These are phyloP conservation scores for Leptodactylus fuscus DNA, from an alignment of 2,113 vertebrate species.

Conservation along the genomic window DNA sequence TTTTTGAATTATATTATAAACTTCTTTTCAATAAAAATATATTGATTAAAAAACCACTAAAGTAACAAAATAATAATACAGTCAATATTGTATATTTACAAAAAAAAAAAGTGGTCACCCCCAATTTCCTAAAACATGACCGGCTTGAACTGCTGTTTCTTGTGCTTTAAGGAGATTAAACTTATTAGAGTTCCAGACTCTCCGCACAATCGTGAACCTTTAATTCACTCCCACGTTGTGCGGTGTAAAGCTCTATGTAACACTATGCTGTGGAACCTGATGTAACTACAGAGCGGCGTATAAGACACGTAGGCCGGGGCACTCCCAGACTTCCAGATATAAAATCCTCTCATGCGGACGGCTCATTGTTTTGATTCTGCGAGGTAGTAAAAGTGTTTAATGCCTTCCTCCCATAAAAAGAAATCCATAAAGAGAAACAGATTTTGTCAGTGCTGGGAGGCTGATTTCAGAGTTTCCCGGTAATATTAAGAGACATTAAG, in stretches of 20 bases:
- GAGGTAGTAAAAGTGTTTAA: constrained; percentile 56
- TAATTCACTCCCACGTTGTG: not conserved
- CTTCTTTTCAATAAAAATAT: too few species aligned
- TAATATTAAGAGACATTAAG: constrained; percentile 35
- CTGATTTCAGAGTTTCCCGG: constrained; percentile 37
- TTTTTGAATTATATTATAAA: too few species aligned
- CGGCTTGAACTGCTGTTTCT: too few species aligned
- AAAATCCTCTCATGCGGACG: not conserved
- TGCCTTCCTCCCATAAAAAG: constrained; percentile 50
- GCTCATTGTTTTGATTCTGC: constrained; percentile 25
- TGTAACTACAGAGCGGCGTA: not conserved
- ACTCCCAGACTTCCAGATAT: not conserved
- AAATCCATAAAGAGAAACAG: constrained; percentile 52
- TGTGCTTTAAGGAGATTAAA: too few species aligned
- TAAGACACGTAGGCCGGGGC: not conserved
- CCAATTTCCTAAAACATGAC: too few species aligned
- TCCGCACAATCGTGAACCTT: not conserved
- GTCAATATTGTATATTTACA: too few species aligned
- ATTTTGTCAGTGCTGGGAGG: constrained; percentile 30
- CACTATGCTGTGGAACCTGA: not conserved
- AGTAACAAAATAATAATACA: too few species aligned
- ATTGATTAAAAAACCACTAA: too few species aligned
- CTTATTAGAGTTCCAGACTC: too few species aligned
- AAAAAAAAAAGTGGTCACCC: too few species aligned
- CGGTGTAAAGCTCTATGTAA: not conserved